Evolutionary conservation across 2,113 vertebrate genomes (phyloP).

Genomic region (Ranitomeya variabilis): DNA sequence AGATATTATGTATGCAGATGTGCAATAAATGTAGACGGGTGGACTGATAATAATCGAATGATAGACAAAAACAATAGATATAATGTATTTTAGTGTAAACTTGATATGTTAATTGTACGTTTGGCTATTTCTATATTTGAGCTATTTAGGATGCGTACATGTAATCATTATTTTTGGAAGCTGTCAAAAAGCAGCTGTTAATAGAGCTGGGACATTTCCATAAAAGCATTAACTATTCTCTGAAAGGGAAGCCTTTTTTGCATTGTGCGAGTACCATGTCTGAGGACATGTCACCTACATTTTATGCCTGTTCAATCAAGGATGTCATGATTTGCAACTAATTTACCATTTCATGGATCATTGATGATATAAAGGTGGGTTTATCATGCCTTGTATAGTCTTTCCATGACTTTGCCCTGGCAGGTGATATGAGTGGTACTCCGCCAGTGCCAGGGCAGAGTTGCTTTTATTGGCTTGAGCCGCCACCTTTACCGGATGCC

Average conservation of each 20-base stretch:
- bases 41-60: no score
- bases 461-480: not conserved
- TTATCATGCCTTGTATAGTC: conserved; percentile 6
- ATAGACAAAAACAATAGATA: not conserved
- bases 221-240: conserved; percentile 41
- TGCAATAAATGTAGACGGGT: no score
- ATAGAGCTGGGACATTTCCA: conserved; percentile 40
- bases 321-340: conserved; percentile 31
- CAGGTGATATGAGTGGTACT: not conserved
- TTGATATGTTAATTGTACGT: not conserved
- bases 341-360: conserved; percentile 49
- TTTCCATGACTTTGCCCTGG: not conserved
- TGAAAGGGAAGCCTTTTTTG: conserved; percentile 43
- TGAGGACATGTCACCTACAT: conserved; percentile 41
- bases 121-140: conserved; percentile 1
- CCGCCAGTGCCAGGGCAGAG: not conserved
- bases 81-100: not conserved
- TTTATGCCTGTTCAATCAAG: conserved; percentile 50
- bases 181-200: conserved; percentile 38
- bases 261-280: conserved; percentile 36
- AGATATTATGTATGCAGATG: no score
- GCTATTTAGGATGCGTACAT: conserved; percentile 36
- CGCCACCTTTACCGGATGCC: conserved; percentile 15
- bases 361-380: conserved; percentile 41
- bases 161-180: conserved; percentile 40